Base-by-base conservation (phyloP, 2,113 vertebrate genomes). In the Mirza zaza region DNA sequence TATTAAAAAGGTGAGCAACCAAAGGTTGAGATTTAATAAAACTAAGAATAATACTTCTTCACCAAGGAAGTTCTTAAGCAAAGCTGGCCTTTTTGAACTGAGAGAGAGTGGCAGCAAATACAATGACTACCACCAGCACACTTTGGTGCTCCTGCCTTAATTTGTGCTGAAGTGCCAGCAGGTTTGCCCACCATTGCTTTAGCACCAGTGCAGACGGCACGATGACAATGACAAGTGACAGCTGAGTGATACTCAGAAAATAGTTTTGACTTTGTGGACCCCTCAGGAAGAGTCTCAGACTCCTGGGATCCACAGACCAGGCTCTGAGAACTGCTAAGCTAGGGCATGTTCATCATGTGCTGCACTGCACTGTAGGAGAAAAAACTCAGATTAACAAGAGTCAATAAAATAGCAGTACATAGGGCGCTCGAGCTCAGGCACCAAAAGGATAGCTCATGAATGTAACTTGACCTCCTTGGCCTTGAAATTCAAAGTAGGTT, bases 121-220 rank as follows among this genome's bases (percentile, higher is more conserved):
- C 52, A 29, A 12, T 7, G 50, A 21, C 10, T 1, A 0, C 42
- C 1, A 0, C 50, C 10, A 4, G 39, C 3, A 17, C 0, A 23
- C 34, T 20, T 2, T 6, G 70, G 15, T 2, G 52, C 36, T 10
- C 29, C 63, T 3, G 14, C 12, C 70, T 29, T 5, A 8, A 9
- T 29, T 11, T 7, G n/a, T 11, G 77, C 45, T 0, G 1, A 11
- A 21, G 48, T 12, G 34, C 18, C 1, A 6, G 36, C 18, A 1
- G 39, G 27, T 0, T 15, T 67, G 17, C 34, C 77, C 23, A 3
- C 32, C 50, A 21, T 8, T 0, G 13, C 42, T 80, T 6, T 6
- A 0, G 36, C 21, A 9, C 59, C 29, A 36, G 29, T 8, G 34
- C 73, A 45, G 87, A 34, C 0, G 68, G n/a, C 27, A 32, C 18